These are phyloP conservation scores for Pterostichus madidus DNA, from an alignment of 2,888 invertebrate genomes.

Conservation along the genomic window DNA sequence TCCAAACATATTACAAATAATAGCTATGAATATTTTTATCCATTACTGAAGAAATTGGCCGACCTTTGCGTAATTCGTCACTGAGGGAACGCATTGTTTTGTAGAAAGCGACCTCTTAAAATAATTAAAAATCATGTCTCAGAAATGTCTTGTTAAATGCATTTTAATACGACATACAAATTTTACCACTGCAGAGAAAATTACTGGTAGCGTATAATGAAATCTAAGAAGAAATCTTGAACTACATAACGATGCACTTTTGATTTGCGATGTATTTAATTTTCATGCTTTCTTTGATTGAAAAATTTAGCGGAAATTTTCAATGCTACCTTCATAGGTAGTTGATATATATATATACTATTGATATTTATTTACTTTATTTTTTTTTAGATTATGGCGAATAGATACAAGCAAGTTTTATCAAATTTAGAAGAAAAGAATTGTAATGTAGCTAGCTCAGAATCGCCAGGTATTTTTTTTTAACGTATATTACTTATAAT, in stretches of 20 bases:
- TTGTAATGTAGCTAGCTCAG: not conserved
- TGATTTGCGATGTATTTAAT: not conserved
- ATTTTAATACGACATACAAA: no score
- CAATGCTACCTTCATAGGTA: no score
- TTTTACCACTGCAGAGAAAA: no score
- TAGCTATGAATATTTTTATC: not conserved
- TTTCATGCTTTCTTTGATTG: not conserved
- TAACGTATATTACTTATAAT: not conserved
- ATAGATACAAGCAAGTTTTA: conserved; percentile 46
- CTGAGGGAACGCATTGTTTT: not conserved
- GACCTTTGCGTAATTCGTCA: not conserved
- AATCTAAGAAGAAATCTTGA: not conserved
- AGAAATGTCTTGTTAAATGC: not conserved
- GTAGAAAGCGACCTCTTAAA: not conserved
- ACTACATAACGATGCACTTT: no score
- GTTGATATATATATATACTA: no score
- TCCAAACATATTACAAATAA: not conserved
- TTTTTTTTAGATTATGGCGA: conserved; percentile 46
- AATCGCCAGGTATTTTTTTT: not conserved
- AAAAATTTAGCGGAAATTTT: not conserved
- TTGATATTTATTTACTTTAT: not conserved
- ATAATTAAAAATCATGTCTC: not conserved
- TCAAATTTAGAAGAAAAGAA: conserved; percentile 41
- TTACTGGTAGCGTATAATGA: no score
- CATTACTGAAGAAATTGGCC: conserved; percentile 2